phyloP scores from a whole-genome alignment of 2,797 vertebrate genomes.

The Apogon talboti region DNA sequence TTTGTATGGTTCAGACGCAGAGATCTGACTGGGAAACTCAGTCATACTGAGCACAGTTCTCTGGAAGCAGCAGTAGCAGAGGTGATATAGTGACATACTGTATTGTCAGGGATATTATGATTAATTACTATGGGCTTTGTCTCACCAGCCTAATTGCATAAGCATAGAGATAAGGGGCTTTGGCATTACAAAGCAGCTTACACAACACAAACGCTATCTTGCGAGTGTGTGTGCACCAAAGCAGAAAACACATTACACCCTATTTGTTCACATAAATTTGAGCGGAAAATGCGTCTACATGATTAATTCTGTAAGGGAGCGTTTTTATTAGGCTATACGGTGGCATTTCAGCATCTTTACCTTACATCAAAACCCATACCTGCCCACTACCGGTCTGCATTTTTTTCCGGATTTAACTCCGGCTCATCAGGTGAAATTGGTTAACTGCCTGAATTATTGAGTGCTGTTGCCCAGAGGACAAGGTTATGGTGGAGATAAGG shows the following conservation, averaged over 20 bases:
- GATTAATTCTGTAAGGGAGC: not conserved
- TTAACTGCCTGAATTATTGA: conserved; percentile 54
- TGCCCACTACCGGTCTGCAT: conserved; percentile 30
- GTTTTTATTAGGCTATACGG: not conserved
- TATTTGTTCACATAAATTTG: conserved; percentile 10
- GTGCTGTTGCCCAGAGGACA: conserved; percentile 31
- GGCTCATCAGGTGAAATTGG: conserved; percentile 59
- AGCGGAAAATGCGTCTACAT: not conserved
- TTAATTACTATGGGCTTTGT: conserved; percentile 78
- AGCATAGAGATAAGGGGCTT: conserved; percentile 67
- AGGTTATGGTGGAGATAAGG: conserved; percentile 38
- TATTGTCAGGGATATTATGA: conserved; percentile 73
- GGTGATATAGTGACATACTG: conserved; percentile 65
- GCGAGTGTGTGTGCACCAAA: conserved; percentile 8
- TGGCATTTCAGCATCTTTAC: conserved; percentile 11
- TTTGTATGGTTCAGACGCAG: no score
- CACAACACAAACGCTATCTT: conserved; percentile 47
- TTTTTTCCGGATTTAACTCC: conserved; percentile 50
- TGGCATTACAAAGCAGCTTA: conserved; percentile 67
- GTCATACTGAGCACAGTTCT: conserved; percentile 19
- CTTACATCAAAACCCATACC: conserved; percentile 8
- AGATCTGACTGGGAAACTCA: conserved; percentile 20
- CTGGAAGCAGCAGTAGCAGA: conserved; percentile 53
- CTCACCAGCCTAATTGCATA: conserved; percentile 72
- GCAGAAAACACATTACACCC: conserved; percentile 19